Base-by-base conservation (phyloP, 2,797 vertebrate genomes). In the Alouatta caraya region DNA sequence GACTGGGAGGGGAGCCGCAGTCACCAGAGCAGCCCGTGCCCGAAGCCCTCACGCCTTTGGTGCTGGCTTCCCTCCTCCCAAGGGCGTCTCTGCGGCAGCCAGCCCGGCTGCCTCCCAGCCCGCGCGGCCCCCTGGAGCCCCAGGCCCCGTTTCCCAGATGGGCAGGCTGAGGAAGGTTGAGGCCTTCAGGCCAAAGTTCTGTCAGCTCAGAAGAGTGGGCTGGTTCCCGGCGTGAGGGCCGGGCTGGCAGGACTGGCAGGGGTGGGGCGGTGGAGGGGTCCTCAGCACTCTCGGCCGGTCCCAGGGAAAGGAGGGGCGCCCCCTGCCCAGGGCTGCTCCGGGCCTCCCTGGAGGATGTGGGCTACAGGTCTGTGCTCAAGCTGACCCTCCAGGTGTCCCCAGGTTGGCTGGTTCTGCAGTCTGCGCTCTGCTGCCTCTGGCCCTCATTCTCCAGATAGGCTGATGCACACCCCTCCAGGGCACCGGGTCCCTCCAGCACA, bases 141-240 rank as follows among this genome's bases (percentile, higher is more conserved):
- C 30, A 61, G 94, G 97, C 55, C 82, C 59, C 55, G 10, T 95
- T 90, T 96, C 72, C 82, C 80, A 46, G 84, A 81, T 33, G 80
- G 48, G 88, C 28, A 67, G 55, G 79, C 44, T 7, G 55, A 86
- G 67, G 70, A 73, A 44, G 37, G 8, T 22, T 17, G 48, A 46
- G 83, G 52, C 80, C 64, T 17, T 30, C 42, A 46, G 83, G 61
- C 80, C 55, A 3, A 5, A 48, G 39, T 64, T 57, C 61, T 30
- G 28, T 28, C 50, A 46, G 44, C 79, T n/a, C 1, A 87, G 59
- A 17, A 50, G 30, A 1, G 9, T 84, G 14, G 2, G 50, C 50
- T 70, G 28, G 44, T 39, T 75, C 50, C 61, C 0, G 3, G 61
- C 0, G 3, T 33, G 7, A 67, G 26, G 12, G 13, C 11, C 72